Percentiles rank a stretch among this genome's conserved stretches.
Evolutionary conservation across 1,140 invertebrate species (phyloP).

Genomic region (Chironomus tepperi): DNA sequence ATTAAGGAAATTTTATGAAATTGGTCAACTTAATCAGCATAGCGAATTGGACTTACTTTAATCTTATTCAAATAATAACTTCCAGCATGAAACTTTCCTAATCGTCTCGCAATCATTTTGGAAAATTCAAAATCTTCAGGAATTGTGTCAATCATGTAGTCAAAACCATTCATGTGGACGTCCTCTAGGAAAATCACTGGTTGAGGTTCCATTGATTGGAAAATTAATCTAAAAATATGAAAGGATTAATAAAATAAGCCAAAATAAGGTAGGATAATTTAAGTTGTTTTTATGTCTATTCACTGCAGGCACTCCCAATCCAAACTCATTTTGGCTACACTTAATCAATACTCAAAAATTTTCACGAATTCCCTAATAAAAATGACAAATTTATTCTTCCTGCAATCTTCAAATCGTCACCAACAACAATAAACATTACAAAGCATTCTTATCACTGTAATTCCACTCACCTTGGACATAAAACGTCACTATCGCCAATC

Average conservation of each 20-base stretch:
- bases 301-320: too few species aligned
- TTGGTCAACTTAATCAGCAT: not conserved
- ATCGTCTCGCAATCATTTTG: not conserved
- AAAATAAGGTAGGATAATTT: too few species aligned
- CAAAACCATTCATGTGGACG: not conserved
- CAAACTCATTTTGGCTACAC: too few species aligned
- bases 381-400: too few species aligned
- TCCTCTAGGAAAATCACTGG: not conserved
- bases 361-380: too few species aligned
- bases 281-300: too few species aligned
- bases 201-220: not conserved
- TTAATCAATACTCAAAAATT: too few species aligned
- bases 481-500: not conserved
- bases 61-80: not conserved
- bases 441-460: too few species aligned
- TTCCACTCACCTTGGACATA: not conserved
- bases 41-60: not conserved
- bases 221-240: not conserved
- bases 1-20: not conserved
- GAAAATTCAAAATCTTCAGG: not conserved
- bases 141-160: not conserved
- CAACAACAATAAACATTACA: too few species aligned
- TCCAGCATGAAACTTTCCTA: conserved; percentile 16
- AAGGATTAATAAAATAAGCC: too few species aligned
- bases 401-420: too few species aligned